Conservation (phyloP, 2,113 vertebrate genomes). For the Caranx melampygus region DNA sequence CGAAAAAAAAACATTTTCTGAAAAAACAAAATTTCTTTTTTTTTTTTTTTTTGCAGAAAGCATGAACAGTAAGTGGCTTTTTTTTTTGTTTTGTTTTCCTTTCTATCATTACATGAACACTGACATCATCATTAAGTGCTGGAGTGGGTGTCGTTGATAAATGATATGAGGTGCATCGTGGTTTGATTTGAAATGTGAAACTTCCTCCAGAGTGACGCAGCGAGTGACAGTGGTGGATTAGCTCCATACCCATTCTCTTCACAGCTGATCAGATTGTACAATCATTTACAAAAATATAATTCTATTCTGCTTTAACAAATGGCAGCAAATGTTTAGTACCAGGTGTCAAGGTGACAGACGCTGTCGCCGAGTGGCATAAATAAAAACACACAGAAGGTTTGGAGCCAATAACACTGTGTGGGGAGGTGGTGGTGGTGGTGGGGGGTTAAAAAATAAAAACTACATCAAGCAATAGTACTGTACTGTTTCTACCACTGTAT, state of each 20-base stretch:
- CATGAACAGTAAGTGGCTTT: conserved; percentile 39
- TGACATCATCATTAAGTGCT: conserved; percentile 72
- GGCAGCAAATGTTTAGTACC: conserved; percentile 69
- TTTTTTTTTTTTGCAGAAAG: conserved; percentile 46
- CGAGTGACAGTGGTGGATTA: conserved; percentile 35
- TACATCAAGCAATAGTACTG: conserved; percentile 32
- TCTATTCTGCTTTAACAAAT: conserved; percentile 80
- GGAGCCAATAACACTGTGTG: conserved; percentile 20
- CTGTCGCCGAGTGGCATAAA: conserved; percentile 23
- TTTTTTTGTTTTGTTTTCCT: neutral
- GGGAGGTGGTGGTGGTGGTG: no score
- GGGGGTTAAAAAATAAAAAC: conserved; percentile 27
- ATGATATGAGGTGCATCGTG: conserved; percentile 25
- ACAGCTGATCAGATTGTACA: conserved; percentile 60
- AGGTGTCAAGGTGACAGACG: conserved; percentile 31
- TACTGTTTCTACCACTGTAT: neutral
- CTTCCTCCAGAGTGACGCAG: conserved; percentile 14
- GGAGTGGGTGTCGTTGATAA: conserved; percentile 36
- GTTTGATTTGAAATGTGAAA: conserved; percentile 33
- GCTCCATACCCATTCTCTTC: conserved; percentile 42
- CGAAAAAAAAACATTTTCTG: conserved; percentile 6
- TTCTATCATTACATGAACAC: conserved; percentile 44
- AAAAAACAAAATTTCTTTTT: conserved; percentile 11
- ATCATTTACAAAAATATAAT: conserved; percentile 86
- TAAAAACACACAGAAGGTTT: conserved; percentile 31